These are phyloP conservation scores for Macrosoma leucophasiata DNA, from an alignment of 2,888 invertebrate genomes.

Conservation along the genomic window DNA sequence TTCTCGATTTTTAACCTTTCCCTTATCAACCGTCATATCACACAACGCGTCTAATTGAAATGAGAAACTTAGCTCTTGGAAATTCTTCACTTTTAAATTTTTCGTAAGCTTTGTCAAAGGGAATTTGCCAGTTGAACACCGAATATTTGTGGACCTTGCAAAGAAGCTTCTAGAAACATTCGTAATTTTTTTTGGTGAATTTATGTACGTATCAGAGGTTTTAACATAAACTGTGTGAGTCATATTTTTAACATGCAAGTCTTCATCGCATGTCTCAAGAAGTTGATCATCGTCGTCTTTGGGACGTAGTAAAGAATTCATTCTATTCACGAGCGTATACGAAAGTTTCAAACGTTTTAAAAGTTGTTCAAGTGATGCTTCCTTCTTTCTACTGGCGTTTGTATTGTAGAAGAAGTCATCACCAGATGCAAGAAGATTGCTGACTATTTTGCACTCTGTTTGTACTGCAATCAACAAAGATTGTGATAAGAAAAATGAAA, in stretches of 20 bases:
- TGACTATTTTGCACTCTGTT: slow-evolving; percentile 61
- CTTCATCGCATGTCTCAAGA: slow-evolving; percentile 39
- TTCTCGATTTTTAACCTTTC: slow-evolving; percentile 33
- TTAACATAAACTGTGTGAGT: slow-evolving; percentile 44
- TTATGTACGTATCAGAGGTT: slow-evolving; percentile 42
- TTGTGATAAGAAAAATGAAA: slow-evolving; percentile 2
- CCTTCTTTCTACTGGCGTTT: slow-evolving; percentile 34
- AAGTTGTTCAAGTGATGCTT: slow-evolving; percentile 43
- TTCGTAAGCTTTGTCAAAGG: slow-evolving; percentile 48
- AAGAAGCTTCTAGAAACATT: slow-evolving; percentile 50
- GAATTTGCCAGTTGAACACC: slow-evolving; percentile 44
- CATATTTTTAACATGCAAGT: slow-evolving; percentile 35
- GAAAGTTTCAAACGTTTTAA: slow-evolving; percentile 55
- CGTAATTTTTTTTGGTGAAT: slow-evolving; percentile 35
- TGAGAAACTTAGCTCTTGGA: slow-evolving; percentile 54
- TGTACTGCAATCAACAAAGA: slow-evolving; percentile 39
- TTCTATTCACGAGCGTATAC: slow-evolving; percentile 52
- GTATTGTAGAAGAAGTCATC: slow-evolving; percentile 40
- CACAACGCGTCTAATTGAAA: slow-evolving; percentile 53
- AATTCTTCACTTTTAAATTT: slow-evolving; percentile 41
- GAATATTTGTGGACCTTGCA: slow-evolving; percentile 42
- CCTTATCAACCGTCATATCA: slow-evolving; percentile 32
- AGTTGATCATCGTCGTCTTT: slow-evolving; percentile 53
- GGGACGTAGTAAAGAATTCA: slow-evolving; percentile 47
- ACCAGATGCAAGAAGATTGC: slow-evolving; percentile 41